Conservation (phyloP, 2,888 invertebrate species). For the Trichogramma dendrolimi region DNA sequence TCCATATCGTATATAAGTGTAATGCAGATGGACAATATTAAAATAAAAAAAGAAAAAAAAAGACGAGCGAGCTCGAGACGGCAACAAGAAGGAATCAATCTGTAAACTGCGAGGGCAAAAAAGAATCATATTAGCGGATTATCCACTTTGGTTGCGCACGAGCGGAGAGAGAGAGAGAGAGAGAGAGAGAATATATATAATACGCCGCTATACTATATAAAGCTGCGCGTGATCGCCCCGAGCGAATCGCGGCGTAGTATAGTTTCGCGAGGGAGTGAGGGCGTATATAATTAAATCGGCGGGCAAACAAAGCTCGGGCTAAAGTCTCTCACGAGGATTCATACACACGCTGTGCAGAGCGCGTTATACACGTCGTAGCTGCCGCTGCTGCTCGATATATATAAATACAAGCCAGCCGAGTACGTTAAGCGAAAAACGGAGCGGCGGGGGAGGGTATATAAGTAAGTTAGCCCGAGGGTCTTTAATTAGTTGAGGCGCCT, state of each 20-base stretch:
- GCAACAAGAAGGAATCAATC: no score
- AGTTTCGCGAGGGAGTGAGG: slow-evolving; percentile 18
- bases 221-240: slow-evolving; percentile 16
- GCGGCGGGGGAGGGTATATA: not conserved
- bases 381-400: no score
- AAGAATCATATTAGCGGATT: no score
- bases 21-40: no score
- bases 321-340: slow-evolving; percentile 21
- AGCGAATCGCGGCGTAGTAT: not conserved
- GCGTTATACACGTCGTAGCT: no score
- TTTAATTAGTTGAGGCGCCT: slow-evolving; percentile 21
- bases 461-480: slow-evolving; percentile 8
- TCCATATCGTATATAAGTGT: no score
- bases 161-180: not conserved
- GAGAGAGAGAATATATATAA: not conserved
- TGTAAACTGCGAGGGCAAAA: no score
- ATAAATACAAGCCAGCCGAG: no score
- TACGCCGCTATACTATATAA: not conserved
- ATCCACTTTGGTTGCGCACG: not conserved
- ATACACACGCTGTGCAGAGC: no score
- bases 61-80: no score
- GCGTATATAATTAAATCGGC: slow-evolving; percentile 47
- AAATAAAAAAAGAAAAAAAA: no score
- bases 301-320: slow-evolving; percentile 44
- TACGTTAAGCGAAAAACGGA: not conserved